Percentiles rank a stretch among this genome's conserved stretches.
Evolutionary conservation across 2,113 vertebrate genomes (phyloP).

Genomic region (Osmerus eperlanus): DNA sequence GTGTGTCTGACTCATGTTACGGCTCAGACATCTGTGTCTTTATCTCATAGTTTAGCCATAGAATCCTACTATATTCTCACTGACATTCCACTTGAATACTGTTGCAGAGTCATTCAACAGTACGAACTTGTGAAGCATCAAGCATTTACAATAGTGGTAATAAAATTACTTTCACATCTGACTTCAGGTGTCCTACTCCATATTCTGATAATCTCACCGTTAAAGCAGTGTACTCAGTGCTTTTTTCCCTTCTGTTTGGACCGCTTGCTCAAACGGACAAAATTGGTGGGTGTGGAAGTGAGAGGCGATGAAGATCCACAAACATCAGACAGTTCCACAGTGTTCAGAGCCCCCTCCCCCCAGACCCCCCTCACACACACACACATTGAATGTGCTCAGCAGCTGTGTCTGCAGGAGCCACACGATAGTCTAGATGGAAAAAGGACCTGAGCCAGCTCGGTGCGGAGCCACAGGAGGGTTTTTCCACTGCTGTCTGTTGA

Average conservation of each 20-base stretch:
- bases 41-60: not conserved
- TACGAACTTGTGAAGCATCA: not conserved
- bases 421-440: constrained; percentile 59
- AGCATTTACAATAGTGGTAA: too few species aligned
- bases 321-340: constrained; percentile 50
- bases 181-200: too few species aligned
- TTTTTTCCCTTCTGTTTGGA: not conserved
- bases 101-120: not conserved
- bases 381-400: constrained; percentile 56
- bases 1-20: constrained; percentile 33
- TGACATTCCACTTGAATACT: not conserved
- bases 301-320: constrained; percentile 28
- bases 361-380: constrained; percentile 1
- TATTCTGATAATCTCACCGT: constrained; percentile 5
- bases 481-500: constrained; percentile 46
- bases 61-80: not conserved
- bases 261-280: not conserved
- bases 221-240: too few species aligned
- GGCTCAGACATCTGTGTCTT: not conserved
- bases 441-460: constrained; percentile 59
- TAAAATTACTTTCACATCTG: too few species aligned
- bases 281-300: constrained; percentile 15
- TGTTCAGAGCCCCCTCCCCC: constrained; percentile 10
- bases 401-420: constrained; percentile 61
- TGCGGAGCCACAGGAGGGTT: constrained; percentile 53